Evolutionary conservation across 2,888 invertebrate species (phyloP).

Genomic region (Campoplex capitator): DNA sequence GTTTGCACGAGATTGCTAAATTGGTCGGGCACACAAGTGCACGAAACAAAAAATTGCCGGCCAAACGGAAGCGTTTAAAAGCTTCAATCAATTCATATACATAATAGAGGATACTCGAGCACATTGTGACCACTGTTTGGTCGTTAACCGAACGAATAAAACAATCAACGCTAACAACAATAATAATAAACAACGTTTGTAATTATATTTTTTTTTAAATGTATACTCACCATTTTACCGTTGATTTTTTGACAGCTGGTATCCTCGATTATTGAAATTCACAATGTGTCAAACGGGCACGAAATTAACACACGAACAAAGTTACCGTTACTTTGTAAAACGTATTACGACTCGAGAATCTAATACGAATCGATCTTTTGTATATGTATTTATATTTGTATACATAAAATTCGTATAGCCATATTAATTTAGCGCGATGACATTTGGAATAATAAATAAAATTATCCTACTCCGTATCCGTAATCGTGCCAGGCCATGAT

Average conservation of each 20-base stretch:
- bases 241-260: not conserved
- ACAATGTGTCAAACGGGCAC: constrained; percentile 21
- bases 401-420: not conserved
- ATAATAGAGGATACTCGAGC: not conserved
- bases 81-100: constrained; percentile 25
- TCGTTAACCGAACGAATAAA: constrained; percentile 7
- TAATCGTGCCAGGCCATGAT: constrained; percentile 66
- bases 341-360: not conserved
- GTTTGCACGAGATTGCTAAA: constrained; percentile 1
- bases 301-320: not conserved
- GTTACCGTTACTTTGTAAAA: constrained; percentile 10
- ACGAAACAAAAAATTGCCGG: constrained; percentile 15
- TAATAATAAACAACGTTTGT: not conserved
- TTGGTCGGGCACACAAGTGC: constrained; percentile 12
- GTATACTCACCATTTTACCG: constrained; percentile 7
- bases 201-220: not conserved
- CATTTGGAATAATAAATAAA: constrained; percentile 43
- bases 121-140: not conserved
- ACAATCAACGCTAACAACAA: not conserved
- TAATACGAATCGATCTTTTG: not conserved
- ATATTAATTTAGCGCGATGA: constrained; percentile 49
- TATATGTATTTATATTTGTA: not conserved
- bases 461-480: constrained; percentile 59
- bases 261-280: not conserved
- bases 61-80: constrained; percentile 38